A percentile compares a stretch with the other conserved stretches of the same genome.
phyloP scores from a whole-genome alignment of 64 coral and sea anemone genomes.

The Astreopora myriophthalma region DNA sequence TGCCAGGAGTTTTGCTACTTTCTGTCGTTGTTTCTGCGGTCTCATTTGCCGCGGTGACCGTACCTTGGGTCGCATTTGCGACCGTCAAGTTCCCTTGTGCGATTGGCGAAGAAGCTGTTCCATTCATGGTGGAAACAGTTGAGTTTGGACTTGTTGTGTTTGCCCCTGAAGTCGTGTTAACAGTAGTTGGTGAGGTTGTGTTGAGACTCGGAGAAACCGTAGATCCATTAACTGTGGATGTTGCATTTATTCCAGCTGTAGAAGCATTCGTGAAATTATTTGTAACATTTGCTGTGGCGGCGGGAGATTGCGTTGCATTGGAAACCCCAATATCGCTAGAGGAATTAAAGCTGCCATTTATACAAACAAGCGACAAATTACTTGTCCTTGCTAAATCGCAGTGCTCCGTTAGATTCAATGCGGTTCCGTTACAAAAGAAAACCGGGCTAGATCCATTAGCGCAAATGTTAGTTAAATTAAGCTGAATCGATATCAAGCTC shows the following conservation, averaged over 20 bases:
- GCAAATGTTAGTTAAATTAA: conserved; percentile 66
- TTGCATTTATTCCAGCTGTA: neutral
- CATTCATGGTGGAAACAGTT: neutral
- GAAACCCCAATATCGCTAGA: neutral
- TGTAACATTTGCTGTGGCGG: conserved; percentile 6
- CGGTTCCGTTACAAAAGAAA: conserved; percentile 28
- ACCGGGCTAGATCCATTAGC: neutral
- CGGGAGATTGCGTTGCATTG: conserved; percentile 17
- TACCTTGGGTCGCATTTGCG: no score
- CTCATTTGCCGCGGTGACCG: no score
- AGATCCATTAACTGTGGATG: neutral
- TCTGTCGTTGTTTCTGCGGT: no score
- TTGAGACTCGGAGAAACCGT: neutral
- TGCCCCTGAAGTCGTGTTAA: neutral
- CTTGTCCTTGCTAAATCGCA: neutral
- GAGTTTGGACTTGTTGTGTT: neutral
- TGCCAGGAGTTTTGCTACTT: no score
- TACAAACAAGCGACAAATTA: conserved; percentile 30
- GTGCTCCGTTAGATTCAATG: conserved; percentile 49
- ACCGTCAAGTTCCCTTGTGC: no score
- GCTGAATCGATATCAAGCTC: neutral
- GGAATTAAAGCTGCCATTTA: conserved; percentile 33
- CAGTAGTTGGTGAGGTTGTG: neutral
- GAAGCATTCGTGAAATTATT: neutral
- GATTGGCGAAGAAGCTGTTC: neutral